Conservation (phyloP, 2,888 invertebrate species). For the Xanthorhoe spadicearia region DNA sequence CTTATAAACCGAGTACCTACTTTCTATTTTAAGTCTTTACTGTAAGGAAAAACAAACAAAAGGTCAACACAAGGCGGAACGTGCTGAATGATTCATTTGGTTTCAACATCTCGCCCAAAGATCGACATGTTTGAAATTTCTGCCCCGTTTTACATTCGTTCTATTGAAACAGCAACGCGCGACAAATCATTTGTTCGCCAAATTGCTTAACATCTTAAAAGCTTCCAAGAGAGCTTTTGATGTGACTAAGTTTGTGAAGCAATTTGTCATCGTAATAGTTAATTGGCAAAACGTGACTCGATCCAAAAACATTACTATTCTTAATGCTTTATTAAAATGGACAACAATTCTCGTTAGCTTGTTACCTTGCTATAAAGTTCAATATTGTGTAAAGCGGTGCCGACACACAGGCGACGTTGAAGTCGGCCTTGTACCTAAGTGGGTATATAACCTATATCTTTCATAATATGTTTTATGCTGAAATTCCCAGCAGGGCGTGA, state of each 20-base stretch:
- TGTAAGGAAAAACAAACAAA: constrained; percentile 8
- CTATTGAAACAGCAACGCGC: constrained; percentile 23
- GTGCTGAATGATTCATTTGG: constrained; percentile 31
- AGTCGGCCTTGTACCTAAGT: constrained; percentile 3
- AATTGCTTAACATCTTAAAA: constrained; percentile 10
- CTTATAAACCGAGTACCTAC: too few relatives aligned
- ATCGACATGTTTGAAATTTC: constrained; percentile 27
- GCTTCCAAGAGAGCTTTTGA: constrained; percentile 12
- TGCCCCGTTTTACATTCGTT: constrained; percentile 37
- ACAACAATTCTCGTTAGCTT: not conserved
- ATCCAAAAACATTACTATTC: constrained; percentile 11
- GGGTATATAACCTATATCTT: not conserved
- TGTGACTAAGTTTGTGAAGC: constrained; percentile 9
- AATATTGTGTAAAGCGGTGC: not conserved
- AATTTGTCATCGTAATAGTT: constrained; percentile 20
- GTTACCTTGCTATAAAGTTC: not conserved
- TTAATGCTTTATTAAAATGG: not conserved
- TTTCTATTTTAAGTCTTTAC: not conserved
- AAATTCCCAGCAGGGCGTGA: constrained; percentile 24
- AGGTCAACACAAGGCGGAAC: constrained; percentile 5
- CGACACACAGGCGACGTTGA: not conserved
- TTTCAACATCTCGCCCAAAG: constrained; percentile 24
- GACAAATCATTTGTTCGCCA: constrained; percentile 19
- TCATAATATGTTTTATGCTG: constrained; percentile 12
- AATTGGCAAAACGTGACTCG: constrained; percentile 32